Evolutionary conservation across 2,888 invertebrate genomes (phyloP), one percentile per base, ranked within the genome.

Genomic region (Rutpela maculata): DNA sequence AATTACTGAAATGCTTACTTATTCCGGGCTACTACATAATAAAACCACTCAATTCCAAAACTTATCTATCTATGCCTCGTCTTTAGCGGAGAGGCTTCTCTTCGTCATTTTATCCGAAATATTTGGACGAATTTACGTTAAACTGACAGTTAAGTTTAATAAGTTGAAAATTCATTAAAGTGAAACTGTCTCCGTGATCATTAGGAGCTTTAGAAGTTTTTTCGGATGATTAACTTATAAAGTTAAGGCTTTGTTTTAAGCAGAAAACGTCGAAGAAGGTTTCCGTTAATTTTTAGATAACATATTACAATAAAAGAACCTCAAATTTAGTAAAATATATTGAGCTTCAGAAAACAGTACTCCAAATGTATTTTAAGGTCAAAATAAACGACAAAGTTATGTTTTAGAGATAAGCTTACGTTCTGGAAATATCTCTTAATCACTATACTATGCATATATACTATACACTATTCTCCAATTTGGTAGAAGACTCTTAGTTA

Each of bases 1-100:
- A 79, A 82, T 82, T 80, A 80, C 78, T 74, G 73, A 69, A 80
- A 74, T 78, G 72, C 74, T 75, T 75, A 56, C 59, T 73, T 69
- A 73, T 63, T 76, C 38, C 43, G 59, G 55, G 26, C 65, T 69
- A 56, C 68, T 56, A 75, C 35, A 56, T 72, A 55, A 76, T 76
- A 59, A 72, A 72, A 72, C 67, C 72, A 66, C 60, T 67, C 76
- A 19, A 67, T 66, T 76, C 38, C 56, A 35, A 59, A 75, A 65
- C 57, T 66, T 59, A 71, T 72, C 63, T 63, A 43, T 60, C 43
- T 31, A 26, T 59, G 19, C 22, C 19, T 22, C 59, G 59, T 22
- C 59, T 22, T 19, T 59, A 59, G 59, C 19, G 19, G 15, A 22
- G 59, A 19, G 59, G 9, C 7, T 19, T 3, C 59, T 15, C 59